Percentiles rank a stretch among this genome's conserved stretches.
These are phyloP conservation scores for Pseudocheirus occidentalis DNA, from an alignment of 2,797 vertebrate species.

Conservation along the genomic window DNA sequence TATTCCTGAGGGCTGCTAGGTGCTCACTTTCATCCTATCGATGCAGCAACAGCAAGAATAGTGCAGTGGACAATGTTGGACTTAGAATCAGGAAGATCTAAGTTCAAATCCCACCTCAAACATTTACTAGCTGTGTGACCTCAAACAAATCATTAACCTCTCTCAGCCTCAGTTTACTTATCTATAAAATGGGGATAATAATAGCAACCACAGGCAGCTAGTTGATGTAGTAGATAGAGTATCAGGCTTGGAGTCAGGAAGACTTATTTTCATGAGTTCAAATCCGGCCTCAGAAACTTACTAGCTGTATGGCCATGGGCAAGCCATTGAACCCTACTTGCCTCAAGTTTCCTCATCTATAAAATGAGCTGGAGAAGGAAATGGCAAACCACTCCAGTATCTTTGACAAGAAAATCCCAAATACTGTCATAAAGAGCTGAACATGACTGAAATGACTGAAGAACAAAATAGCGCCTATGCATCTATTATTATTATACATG, in stretches of 20 bases:
- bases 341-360: neutral
- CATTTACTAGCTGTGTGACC: neutral
- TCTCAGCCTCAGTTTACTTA: neutral
- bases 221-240: neutral
- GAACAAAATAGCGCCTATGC: too few species aligned
- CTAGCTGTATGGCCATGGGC: neutral
- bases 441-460: too few species aligned
- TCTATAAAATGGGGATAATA: neutral
- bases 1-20: neutral
- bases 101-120: neutral
- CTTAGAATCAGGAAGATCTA: neutral
- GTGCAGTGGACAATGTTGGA: neutral
- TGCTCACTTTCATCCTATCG: neutral
- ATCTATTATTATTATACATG: too few species aligned
- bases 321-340: neutral
- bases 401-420: too few species aligned
- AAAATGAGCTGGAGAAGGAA: neutral
- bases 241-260: neutral
- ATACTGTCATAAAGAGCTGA: too few species aligned
- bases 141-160: neutral
- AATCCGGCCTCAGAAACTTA: neutral
- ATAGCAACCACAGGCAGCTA: neutral
- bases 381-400: too few species aligned
- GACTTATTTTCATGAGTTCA: neutral
- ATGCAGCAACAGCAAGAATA: neutral